Conservation (phyloP, 2,113 vertebrate genomes). For the Neodon shergylaensis region DNA sequence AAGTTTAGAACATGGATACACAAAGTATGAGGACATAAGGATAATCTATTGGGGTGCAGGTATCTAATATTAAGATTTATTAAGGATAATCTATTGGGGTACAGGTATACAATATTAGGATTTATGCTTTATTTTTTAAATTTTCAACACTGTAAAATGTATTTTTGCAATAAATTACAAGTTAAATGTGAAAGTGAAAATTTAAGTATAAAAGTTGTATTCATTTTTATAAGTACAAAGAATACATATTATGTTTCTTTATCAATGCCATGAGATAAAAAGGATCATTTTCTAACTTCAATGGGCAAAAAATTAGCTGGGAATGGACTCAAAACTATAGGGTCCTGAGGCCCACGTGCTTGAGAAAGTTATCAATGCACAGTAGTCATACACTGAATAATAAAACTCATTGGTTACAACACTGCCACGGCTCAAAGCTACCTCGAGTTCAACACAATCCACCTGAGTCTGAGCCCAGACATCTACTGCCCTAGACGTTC, state of each 20-base stretch:
- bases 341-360: neutral
- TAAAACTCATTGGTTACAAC: neutral
- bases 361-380: neutral
- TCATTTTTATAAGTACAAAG: neutral
- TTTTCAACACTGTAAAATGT: neutral
- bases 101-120: neutral
- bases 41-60: neutral
- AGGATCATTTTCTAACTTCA: neutral
- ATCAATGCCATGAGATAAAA: neutral
- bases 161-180: neutral
- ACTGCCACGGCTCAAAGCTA: neutral
- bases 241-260: neutral
- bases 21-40: neutral
- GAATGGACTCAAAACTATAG: neutral
- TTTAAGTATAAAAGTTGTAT: neutral
- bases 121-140: slow-evolving; percentile 30
- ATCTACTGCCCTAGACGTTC: neutral
- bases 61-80: neutral
- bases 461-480: neutral
- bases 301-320: neutral
- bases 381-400: neutral
- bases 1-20: neutral
- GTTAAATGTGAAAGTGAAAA: neutral
- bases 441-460: neutral
- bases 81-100: neutral